phyloP scores from a whole-genome alignment of 2,797 vertebrate species.

The Distichodus sexfasciatus region DNA sequence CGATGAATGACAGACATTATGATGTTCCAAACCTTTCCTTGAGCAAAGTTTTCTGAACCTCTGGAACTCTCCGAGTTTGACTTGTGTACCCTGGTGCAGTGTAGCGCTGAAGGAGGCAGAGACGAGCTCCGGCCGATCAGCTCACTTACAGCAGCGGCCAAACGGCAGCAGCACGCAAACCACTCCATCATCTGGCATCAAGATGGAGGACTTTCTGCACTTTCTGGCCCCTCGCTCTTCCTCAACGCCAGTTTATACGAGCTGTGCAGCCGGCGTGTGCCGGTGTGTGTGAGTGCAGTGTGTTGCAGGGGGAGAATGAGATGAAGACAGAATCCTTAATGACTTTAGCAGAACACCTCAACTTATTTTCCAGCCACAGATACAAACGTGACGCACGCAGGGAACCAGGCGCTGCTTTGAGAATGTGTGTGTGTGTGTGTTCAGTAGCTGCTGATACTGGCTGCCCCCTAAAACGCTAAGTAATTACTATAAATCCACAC shows the following conservation, averaged over 20 bases:
- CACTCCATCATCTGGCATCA: constrained; percentile 60
- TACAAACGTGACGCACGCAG: constrained; percentile 42
- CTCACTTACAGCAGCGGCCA: background rate
- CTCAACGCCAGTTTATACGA: background rate
- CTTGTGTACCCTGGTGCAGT: too few species aligned
- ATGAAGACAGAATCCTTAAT: constrained; percentile 60
- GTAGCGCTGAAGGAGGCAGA: too few species aligned
- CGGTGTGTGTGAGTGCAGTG: constrained; percentile 17
- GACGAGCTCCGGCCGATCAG: background rate
- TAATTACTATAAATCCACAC: background rate
- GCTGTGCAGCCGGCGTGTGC: background rate
- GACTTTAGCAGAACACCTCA: constrained; percentile 66
- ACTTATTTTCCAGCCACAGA: constrained; percentile 56
- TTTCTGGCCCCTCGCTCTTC: constrained; percentile 41
- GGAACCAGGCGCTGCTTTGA: constrained; percentile 1
- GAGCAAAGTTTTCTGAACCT: too few species aligned
- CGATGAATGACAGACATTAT: too few species aligned
- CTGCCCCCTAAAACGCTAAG: background rate
- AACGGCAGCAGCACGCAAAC: constrained; percentile 38
- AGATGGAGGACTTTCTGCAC: constrained; percentile 62
- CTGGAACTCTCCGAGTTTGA: too few species aligned
- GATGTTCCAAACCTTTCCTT: too few species aligned
- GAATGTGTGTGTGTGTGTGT: constrained; percentile 10
- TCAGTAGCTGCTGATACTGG: background rate
- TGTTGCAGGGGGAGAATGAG: background rate